Evolutionary conservation across 92 coral and sea anemone genomes (phyloP).

Genomic region (Plumapathes pennacea): DNA sequence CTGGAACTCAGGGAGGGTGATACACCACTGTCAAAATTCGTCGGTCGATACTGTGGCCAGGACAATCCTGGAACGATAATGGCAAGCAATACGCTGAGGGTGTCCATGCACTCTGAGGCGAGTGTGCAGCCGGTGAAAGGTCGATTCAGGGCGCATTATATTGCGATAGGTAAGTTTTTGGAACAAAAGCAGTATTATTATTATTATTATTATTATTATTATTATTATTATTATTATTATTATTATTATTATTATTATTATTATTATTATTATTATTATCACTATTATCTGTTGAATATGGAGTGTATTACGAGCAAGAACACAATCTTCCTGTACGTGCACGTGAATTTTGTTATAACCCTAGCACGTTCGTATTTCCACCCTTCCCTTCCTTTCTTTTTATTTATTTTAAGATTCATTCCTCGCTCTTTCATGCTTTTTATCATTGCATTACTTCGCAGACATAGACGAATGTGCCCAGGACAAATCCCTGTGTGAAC

Average conservation of each 20-base stretch:
- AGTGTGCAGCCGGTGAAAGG: constrained; percentile 18
- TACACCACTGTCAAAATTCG: constrained; percentile 54
- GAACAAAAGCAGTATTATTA: background rate
- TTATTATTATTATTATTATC: background rate
- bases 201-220: background rate
- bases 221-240: background rate
- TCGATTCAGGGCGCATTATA: constrained; percentile 53
- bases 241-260: background rate
- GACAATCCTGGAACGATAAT: constrained; percentile 51
- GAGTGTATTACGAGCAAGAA: too few relatives aligned
- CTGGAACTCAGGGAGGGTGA: constrained; percentile 77
- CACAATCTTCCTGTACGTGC: too few relatives aligned
- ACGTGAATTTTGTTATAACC: too few relatives aligned
- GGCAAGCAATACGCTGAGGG: constrained; percentile 36
- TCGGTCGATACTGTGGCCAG: constrained; percentile 73
- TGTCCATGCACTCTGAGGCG: constrained; percentile 53
- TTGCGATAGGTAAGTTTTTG: constrained; percentile 58
- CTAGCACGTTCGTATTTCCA: too few relatives aligned
- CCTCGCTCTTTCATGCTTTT: too few relatives aligned
- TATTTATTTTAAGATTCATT: too few relatives aligned
- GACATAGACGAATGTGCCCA: constrained; percentile 77
- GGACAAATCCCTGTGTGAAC: constrained; percentile 55
- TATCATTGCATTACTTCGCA: constrained; percentile 13
- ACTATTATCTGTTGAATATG: too few relatives aligned
- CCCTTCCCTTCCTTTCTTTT: too few relatives aligned